phyloP scores from a whole-genome alignment of 37 sponge, comb jelly and placozoan genomes.

The Beroe forskalii region DNA sequence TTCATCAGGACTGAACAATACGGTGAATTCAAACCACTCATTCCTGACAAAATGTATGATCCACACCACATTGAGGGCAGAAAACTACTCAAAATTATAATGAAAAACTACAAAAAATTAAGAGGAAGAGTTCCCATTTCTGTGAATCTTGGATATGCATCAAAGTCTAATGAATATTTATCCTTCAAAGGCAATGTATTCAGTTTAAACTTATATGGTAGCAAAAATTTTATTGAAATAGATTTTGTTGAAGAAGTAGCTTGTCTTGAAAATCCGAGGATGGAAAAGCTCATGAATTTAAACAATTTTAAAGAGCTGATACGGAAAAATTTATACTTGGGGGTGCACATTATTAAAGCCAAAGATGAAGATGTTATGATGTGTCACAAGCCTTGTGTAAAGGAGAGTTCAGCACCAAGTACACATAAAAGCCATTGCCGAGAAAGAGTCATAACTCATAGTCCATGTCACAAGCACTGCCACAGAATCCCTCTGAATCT shows the following conservation, averaged over 20 bases:
- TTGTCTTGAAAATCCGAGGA: not conserved
- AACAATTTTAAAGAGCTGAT: not conserved
- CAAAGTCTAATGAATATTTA: not conserved
- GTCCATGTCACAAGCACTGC: not conserved
- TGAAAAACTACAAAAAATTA: not conserved
- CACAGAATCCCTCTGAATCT: not conserved
- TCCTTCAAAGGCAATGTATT: not conserved
- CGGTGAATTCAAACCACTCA: not conserved
- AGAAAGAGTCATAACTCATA: not conserved
- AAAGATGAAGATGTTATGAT: not conserved
- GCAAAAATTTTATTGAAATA: not conserved
- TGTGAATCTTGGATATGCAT: not conserved
- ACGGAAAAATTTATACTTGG: not conserved
- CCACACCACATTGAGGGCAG: not conserved
- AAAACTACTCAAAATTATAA: not conserved
- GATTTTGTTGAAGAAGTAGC: not conserved
- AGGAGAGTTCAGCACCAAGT: not conserved
- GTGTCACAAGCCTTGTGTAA: not conserved
- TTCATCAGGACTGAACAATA: not conserved
- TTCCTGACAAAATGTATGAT: not conserved
- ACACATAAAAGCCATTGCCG: not conserved
- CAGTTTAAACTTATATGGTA: not conserved
- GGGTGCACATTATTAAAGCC: not conserved
- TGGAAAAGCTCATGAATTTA: not conserved
- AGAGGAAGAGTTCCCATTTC: not conserved